Evolutionary conservation across 2,113 vertebrate species (phyloP), one percentile per base, ranked within the genome.

Genomic region (Micronycteris hirsuta): DNA sequence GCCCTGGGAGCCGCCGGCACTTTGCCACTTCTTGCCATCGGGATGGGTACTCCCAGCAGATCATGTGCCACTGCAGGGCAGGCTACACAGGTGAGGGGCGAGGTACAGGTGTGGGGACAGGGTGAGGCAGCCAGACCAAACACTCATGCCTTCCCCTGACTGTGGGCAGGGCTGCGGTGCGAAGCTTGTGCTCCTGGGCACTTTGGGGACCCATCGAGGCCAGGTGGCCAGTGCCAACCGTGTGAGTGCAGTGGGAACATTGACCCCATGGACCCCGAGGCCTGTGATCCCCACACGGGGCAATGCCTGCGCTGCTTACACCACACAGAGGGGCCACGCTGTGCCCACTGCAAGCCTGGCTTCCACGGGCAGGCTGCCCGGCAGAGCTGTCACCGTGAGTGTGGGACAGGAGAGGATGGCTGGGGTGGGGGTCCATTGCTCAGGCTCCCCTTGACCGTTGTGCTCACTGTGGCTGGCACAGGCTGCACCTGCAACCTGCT

Each of bases 181-280:
- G 99, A 99, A 0, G 98, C 99, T 95, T 99, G 99, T 94, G 99
- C 99, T n/a, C 99, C 99, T 0, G 99, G 99, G 89, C 99, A 99
- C 97, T 99, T 99, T 1, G 99, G 99, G n/a, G 99, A 99, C 97
- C 99, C 99, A 1, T 98, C 98, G 54, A 99, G 99, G 97, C 98
- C 98, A 0, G 99, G 99, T 0, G 99, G 99, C 20, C 98, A 65
- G 91, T 99, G 99, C 97, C 99, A 99, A 95, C 98, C 98, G 0
- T 99, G 99, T 95, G 98, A 99, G 89, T 99, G 99, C 96, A 99
- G 98, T 54, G 99, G 99, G 88, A 99, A 99, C 98, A 99, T 99
- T 0, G 99, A 99, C 65, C 94, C 98, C 97, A 99, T 89, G 0
- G 99, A 99, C 91, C 97, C 98, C 0, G 98, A 97, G 1, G 98